Base-by-base conservation (phyloP, 2,797 vertebrate genomes). In the Epinephelus awoara region DNA sequence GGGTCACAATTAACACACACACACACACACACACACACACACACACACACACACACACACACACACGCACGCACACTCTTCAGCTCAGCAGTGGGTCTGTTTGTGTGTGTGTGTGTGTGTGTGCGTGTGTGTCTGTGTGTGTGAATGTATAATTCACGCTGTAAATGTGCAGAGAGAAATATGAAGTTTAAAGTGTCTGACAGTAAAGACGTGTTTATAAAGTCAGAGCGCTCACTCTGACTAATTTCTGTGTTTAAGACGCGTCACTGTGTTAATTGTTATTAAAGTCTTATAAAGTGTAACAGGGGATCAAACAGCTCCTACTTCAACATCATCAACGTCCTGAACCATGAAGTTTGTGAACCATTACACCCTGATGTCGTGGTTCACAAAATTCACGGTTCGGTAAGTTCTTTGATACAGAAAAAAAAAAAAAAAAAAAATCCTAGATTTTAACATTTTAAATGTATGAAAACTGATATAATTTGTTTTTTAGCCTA, bases 1-100 rank as follows among this genome's bases (percentile, higher is more conserved):
- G 68, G 93, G 93, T 95, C 93, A 91, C 92, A 94, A 92, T 93
- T 93, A 95, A 83, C 93, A 93, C 65, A 50, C 71, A 47, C 61
- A 59, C 73, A 64, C 70, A 57, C 68, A 61, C 84, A 74, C 72
- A 75, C 83, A 71, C 70, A 66, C 72, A 66, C 71, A 73, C 75
- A 64, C 73, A 61, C 50, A 42, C 64, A 59, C 71, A 70, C 59
- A 56, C 54, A 52, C 49, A 55, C 84, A 74, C 72, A 75, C 83
- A 71, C 70, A 68, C 72, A 66, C 71, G 70, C 74, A 63, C 73
- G 55, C 56, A 42, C 63, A 59, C 71, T n/a, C n/a, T n/a, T n/a
- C n/a, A n/a, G n/a, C n/a, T n/a, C n/a, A n/a, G n/a, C n/a, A n/a
- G n/a, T n/a, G n/a, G n/a, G n/a, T n/a, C n/a, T n/a, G n/a, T n/a